phyloP scores from a whole-genome alignment of 2,888 invertebrate species.

The Andrena dorsata region DNA sequence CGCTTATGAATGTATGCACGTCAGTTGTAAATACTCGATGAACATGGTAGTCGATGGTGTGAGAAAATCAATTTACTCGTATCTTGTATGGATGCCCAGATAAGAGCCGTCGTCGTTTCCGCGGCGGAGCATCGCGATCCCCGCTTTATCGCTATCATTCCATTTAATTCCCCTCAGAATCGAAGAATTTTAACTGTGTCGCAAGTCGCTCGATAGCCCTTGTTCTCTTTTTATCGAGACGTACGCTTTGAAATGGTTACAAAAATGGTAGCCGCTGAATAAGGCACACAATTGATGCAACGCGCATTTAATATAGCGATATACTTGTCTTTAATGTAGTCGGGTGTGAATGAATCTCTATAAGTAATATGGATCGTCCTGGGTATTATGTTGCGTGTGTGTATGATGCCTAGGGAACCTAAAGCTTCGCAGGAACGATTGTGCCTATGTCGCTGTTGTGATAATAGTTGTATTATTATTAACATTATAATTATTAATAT shows the following conservation, averaged over 20 bases:
- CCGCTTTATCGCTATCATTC: slow-evolving; percentile 43
- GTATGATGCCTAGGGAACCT: slow-evolving; percentile 64
- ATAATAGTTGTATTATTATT: slow-evolving; percentile 58
- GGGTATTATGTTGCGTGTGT: slow-evolving; percentile 57
- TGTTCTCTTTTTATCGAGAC: slow-evolving; percentile 65
- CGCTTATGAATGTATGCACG: slow-evolving; percentile 69
- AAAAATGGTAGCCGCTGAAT: slow-evolving; percentile 84
- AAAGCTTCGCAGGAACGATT: slow-evolving; percentile 73
- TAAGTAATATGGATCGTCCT: slow-evolving; percentile 61
- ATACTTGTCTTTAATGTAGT: slow-evolving; percentile 70
- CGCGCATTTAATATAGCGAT: slow-evolving; percentile 80
- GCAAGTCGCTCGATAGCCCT: slow-evolving; percentile 46
- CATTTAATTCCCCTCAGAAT: slow-evolving; percentile 20
- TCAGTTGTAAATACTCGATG: slow-evolving; percentile 60
- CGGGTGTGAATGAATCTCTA: slow-evolving; percentile 63
- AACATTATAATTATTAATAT: slow-evolving; percentile 65
- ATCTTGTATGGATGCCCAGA: slow-evolving; percentile 66
- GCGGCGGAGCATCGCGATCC: slow-evolving; percentile 11
- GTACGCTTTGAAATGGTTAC: slow-evolving; percentile 80
- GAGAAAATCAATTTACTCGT: slow-evolving; percentile 70
- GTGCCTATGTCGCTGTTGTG: slow-evolving; percentile 68
- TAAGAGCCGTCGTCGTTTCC: slow-evolving; percentile 56
- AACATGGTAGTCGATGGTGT: slow-evolving; percentile 58
- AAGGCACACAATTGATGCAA: slow-evolving; percentile 85
- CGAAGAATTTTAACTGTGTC: slow-evolving; percentile 58